Evolutionary conservation across 1,140 invertebrate species (phyloP), one percentile per base, ranked within the genome.

Genomic region (Drosophila melanogaster): DNA sequence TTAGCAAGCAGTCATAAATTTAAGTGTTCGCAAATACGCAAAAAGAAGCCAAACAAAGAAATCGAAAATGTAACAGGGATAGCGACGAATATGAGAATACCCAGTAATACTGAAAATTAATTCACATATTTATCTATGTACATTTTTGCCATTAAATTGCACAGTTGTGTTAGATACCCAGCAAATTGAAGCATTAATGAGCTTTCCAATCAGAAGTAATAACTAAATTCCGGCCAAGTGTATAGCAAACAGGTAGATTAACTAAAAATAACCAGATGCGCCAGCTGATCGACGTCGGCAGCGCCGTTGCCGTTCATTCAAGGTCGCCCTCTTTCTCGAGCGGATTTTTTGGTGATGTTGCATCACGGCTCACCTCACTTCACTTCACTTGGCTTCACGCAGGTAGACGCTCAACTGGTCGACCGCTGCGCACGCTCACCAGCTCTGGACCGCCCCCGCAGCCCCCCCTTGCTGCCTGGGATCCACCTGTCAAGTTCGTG

Each of bases 291-390:
- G 49, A 65, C 47, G 24, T 30, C 47, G 14, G 37, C 30, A 38
- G 12, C 4, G 37, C 37, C 12, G 37, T 38, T 11, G 14, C 15
- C 49, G 79, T 89, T 77, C 70, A 71, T 84, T 89, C 84, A 89
- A 89, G 84, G 84, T 89, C 84, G 84, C 54, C 77, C 76, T 77
- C 77, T 89, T 89, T 89, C 49, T 53, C 50, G 59, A 76, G 65
- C 64, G 57, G 51, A 60, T 73, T 56, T 56, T 38, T 51, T 24
- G 33, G 54, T 69, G 43, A 43, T 76, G 80, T 89, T 89, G 85
- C 80, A 84, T 84, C 84, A 90, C 56, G 67, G 41, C 7, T 30
- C 26, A 17, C 47, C 38, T 35, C 58, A 50, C 55, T n/a, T 17
- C 47, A 47, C 19, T 46, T 24, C 44, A 47, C n/a, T 33, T 33